These are phyloP conservation scores for Phoxinus dragarum DNA, from an alignment of 2,797 vertebrate genomes.

Conservation along the genomic window DNA sequence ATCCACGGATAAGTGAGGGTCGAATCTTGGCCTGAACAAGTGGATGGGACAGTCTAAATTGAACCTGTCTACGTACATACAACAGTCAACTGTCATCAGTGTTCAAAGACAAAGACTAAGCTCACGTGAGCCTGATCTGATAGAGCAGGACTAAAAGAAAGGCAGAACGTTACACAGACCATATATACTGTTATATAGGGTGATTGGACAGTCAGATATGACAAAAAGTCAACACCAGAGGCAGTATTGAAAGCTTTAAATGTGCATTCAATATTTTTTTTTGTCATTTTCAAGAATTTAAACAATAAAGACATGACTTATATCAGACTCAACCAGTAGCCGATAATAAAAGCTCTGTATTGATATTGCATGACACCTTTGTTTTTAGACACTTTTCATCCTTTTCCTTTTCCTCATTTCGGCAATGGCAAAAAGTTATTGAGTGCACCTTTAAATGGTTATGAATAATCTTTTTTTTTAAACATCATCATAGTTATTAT, in stretches of 20 bases:
- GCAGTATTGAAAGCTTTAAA: background rate
- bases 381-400: background rate
- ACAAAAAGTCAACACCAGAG: conserved; percentile 5
- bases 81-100: conserved; percentile 19
- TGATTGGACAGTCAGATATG: background rate
- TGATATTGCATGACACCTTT: background rate
- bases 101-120: conserved; percentile 38
- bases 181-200: background rate
- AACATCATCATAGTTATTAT: conserved; percentile 2
- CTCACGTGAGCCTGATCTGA: background rate
- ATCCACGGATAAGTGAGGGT: conserved; percentile 40
- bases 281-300: background rate
- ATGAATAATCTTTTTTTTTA: conserved; percentile 8
- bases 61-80: conserved; percentile 18
- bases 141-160: background rate
- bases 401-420: background rate
- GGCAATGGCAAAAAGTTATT: background rate
- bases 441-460: background rate
- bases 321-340: background rate
- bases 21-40: conserved; percentile 33
- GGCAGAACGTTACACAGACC: background rate
- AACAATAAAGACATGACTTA: background rate
- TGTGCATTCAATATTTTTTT: background rate
- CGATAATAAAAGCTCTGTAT: background rate
- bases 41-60: conserved; percentile 41